Evolutionary conservation across 92 coral and sea anemone genomes (phyloP), one percentile per base, ranked within the genome.

Genomic region (Actinostola sp.): DNA sequence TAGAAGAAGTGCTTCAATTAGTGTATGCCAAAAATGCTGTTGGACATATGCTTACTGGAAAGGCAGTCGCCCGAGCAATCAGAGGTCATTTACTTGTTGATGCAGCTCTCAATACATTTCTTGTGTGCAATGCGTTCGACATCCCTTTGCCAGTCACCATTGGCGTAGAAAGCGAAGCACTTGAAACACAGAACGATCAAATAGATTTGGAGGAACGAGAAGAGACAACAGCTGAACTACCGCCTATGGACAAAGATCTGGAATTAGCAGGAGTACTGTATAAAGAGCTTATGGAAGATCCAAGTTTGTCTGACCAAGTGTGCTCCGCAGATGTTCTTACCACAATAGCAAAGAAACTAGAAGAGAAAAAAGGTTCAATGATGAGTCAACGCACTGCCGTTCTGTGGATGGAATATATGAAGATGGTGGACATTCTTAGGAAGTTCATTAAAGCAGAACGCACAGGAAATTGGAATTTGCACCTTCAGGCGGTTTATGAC

Each of bases 1-100:
- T 84, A 31, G 75, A 71, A 58, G 80, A 84, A 2, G 42, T 63
- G n/a, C 51, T 77, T 14, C 75, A 84, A 38, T 13, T 77, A 33
- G 76, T 84, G 3, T 84, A 77, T 58, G 89, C 53, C 72, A n/a
- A n/a, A n/a, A n/a, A n/a, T n/a, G n/a, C n/a, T n/a, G n/a, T n/a
- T n/a, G n/a, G n/a, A n/a, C n/a, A 66, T 34, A 38, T n/a, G 60
- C 60, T 4, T 35, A 4, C 42, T 36, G 72, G 72, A 17, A 67
- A 67, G 23, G 75, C 75, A 24, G 63, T 69, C 19, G 46, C 63
- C 0, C 62, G 75, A 28, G 63, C 75, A 7, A 20, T 69, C 59
- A 29, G 75, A 57, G 75, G 63, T 28, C 63, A 69, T 69, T 69
- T 69, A 13, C 46, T 69, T n/a, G 61, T 69, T 69, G 75, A 69